Percentiles rank a stretch among this genome's conserved stretches.
These are phyloP conservation scores for Australoheros scitulus DNA, from an alignment of 2,113 vertebrate genomes.

Conservation along the genomic window DNA sequence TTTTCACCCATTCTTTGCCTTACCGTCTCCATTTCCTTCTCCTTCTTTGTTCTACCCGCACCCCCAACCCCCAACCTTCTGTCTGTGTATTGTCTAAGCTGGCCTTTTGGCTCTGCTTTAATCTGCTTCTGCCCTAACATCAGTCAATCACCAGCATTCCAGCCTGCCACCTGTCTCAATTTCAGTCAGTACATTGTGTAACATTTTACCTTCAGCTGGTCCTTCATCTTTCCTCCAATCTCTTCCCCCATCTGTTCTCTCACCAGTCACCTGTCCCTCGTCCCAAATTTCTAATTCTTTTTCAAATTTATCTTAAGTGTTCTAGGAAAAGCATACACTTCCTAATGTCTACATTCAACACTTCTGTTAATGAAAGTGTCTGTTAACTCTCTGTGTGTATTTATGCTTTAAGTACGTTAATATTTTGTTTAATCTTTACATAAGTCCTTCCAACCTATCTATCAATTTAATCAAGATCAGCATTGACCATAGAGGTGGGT, in stretches of 20 bases:
- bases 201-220: slow-evolving; percentile 49
- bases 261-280: neutral
- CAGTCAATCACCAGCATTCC: slow-evolving; percentile 62
- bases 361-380: slow-evolving; percentile 38
- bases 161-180: slow-evolving; percentile 61
- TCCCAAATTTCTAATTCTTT: neutral
- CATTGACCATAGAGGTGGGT: neutral
- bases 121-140: slow-evolving; percentile 64
- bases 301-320: neutral
- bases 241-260: slow-evolving; percentile 7
- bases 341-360: slow-evolving; percentile 18
- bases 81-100: slow-evolving; percentile 38
- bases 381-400: neutral
- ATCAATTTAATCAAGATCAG: slow-evolving; percentile 34
- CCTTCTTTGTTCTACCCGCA: slow-evolving; percentile 8
- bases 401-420: neutral
- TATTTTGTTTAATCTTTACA: slow-evolving; percentile 58
- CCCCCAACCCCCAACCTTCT: neutral
- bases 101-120: slow-evolving; percentile 61
- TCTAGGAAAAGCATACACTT: neutral
- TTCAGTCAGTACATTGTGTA: slow-evolving; percentile 19
- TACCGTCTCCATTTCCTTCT: neutral
- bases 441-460: slow-evolving; percentile 19
- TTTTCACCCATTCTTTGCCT: neutral
- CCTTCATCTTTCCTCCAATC: slow-evolving; percentile 35